Evolutionary conservation across 2,113 vertebrate genomes (phyloP), one percentile per base, ranked within the genome.

Genomic region (Sorex araneus): DNA sequence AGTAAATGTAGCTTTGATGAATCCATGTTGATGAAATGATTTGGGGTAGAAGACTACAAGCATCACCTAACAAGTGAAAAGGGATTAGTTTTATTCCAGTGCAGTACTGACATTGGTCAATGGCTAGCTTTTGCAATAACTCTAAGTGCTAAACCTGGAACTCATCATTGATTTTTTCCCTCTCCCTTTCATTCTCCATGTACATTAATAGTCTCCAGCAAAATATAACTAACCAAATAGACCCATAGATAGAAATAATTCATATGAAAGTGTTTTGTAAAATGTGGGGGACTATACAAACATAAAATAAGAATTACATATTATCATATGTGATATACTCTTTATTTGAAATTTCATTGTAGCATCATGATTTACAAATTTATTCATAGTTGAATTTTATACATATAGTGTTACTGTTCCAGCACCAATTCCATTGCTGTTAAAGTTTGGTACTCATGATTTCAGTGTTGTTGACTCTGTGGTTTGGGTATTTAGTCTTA

Each of bases 1-100:
- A 90, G 85, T 87, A 60, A 87, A 30, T 50, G 15, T 40, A 45
- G 13, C 66, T 92, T 75, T 78, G 57, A 63, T 88, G 54, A 94
- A 66, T 92, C 86, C 88, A 21, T 90, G 3, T 12, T 86, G 47
- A 25, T 86, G 67, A 74, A 87, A 66, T 2, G 1, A 4, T 40
- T 47, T 32, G 27, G 81, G 87, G 82, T 54, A 27, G 27, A 64
- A 64, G 4, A 89, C 16, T 43, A 40, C 3, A 47, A 60, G 32
- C 28, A 75, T 66, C 27, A 75, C 66, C 32, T 73, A 50, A 67
- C 80, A 86, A 87, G 40, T 43, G 3, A 23, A 40, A 85, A 79
- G 13, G 43, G 70, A 23, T 40, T 81, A 30, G 73, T 75, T 82
- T 91, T 63, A n/a, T 40, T 54, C 6, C 9, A 60, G 78, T 36